phyloP scores from a whole-genome alignment of 2,113 vertebrate species.

The Micromys minutus region DNA sequence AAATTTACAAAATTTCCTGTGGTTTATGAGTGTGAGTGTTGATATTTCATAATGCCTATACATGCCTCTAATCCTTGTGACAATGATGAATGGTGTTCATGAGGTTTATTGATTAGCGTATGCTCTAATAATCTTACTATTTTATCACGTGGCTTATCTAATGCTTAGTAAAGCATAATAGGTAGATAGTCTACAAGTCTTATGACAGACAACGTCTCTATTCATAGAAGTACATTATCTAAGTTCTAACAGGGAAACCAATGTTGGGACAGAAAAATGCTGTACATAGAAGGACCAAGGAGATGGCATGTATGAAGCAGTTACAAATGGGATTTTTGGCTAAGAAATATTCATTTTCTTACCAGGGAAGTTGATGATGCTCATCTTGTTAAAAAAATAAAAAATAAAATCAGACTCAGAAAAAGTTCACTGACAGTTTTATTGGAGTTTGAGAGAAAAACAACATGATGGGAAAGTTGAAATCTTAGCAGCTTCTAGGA shows the following conservation, averaged over 20 bases:
- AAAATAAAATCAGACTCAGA: background rate
- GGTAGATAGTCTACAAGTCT: background rate
- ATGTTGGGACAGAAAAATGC: background rate
- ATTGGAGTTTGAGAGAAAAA: background rate
- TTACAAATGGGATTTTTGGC: background rate
- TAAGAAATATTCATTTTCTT: background rate
- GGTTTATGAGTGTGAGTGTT: constrained; percentile 43
- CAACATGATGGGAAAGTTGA: background rate
- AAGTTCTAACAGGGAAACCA: background rate
- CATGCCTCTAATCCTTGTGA: constrained; percentile 11
- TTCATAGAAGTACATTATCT: background rate
- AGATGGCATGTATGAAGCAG: background rate
- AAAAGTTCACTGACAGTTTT: background rate
- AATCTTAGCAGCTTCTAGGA: background rate
- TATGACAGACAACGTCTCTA: background rate
- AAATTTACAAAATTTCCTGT: constrained; percentile 53
- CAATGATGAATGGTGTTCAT: background rate
- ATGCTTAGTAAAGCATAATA: background rate
- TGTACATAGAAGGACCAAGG: background rate
- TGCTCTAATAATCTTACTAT: background rate
- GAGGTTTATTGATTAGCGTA: background rate
- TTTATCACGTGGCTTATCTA: background rate
- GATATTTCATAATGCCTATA: background rate
- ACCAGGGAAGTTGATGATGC: background rate
- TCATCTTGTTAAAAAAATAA: background rate